These are phyloP conservation scores for Protophormia terraenovae DNA, from an alignment of 2,888 invertebrate species.

Conservation along the genomic window DNA sequence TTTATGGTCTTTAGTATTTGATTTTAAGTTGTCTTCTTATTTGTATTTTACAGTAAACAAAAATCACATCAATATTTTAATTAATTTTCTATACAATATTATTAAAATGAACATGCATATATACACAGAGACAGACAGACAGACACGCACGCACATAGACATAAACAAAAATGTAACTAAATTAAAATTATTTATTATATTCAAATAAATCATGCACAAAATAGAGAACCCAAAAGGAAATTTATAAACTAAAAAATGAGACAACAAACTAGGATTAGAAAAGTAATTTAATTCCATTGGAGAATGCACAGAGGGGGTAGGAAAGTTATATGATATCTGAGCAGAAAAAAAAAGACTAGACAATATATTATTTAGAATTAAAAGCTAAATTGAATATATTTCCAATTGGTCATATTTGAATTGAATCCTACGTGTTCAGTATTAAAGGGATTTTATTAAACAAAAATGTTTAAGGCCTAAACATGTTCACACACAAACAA, in stretches of 20 bases:
- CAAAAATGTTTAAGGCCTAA: slow-evolving; percentile 25
- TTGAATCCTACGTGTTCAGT: neutral
- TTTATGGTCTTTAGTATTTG: slow-evolving; percentile 38
- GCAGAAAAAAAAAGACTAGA: neutral
- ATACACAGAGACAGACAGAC: too few species aligned
- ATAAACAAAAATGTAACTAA: slow-evolving; percentile 13
- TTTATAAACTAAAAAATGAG: too few species aligned
- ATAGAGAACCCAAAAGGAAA: neutral
- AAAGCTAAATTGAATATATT: neutral
- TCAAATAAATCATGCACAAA: neutral
- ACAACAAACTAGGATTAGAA: too few species aligned
- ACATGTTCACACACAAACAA: slow-evolving; percentile 39
- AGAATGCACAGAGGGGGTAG: too few species aligned
- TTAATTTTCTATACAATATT: slow-evolving; percentile 64
- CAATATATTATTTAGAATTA: neutral
- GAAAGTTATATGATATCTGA: neutral
- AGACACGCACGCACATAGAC: neutral
- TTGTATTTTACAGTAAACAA: slow-evolving; percentile 50
- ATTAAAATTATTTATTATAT: slow-evolving; percentile 26
- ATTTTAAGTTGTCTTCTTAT: slow-evolving; percentile 33
- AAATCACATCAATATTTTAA: slow-evolving; percentile 67
- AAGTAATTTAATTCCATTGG: too few species aligned
- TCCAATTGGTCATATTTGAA: neutral
- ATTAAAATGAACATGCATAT: slow-evolving; percentile 30
- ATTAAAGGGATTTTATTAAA: neutral